Conservation (phyloP, 1,140 invertebrate genomes). For the Drosophila bipectinata region DNA sequence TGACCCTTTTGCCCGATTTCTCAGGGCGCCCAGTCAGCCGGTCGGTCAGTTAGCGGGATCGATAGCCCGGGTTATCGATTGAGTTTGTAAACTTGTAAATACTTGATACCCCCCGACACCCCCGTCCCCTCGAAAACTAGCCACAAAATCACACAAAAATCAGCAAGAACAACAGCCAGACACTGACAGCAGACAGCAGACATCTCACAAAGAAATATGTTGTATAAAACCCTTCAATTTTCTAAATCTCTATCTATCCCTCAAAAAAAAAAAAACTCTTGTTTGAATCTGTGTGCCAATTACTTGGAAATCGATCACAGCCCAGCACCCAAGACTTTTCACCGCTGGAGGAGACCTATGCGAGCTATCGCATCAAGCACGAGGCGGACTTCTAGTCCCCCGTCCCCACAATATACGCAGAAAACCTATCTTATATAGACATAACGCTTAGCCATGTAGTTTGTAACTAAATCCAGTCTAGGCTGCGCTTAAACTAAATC, state of each 20-base stretch:
- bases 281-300: constrained; percentile 75
- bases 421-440: constrained; percentile 43
- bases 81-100: constrained; percentile 80
- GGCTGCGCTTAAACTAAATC: constrained; percentile 39
- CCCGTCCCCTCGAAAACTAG: constrained; percentile 14
- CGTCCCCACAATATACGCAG: constrained; percentile 17
- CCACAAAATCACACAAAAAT: background rate
- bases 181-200: constrained; percentile 3
- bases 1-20: constrained; percentile 32
- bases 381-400: constrained; percentile 76
- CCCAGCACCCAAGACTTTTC: constrained; percentile 78
- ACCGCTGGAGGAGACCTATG: constrained; percentile 82
- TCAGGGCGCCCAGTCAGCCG: constrained; percentile 42
- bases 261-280: constrained; percentile 28
- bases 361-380: constrained; percentile 82
- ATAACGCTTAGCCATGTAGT: constrained; percentile 57
- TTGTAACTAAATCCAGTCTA: constrained; percentile 52
- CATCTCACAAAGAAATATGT: background rate
- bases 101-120: constrained; percentile 23
- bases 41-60: constrained; percentile 41
- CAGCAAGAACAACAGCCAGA: constrained; percentile 27
- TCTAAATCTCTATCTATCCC: constrained; percentile 48
- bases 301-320: constrained; percentile 59
- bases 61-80: constrained; percentile 48
- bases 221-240: constrained; percentile 18